Base-by-base conservation (phyloP, 2,888 invertebrate species). In the Zaprionus obscuricornis region DNA sequence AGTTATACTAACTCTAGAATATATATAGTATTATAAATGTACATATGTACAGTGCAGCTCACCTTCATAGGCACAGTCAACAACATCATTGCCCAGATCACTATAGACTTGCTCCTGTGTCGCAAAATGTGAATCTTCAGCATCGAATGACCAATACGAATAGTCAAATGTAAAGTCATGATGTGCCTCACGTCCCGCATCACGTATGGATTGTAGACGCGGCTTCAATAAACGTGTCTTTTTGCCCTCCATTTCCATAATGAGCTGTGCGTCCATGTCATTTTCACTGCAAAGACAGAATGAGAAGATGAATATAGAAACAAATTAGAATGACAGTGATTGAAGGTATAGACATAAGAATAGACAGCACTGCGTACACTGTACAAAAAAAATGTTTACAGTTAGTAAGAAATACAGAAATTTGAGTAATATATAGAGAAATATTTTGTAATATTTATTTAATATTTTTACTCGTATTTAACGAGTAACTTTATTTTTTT, bases 81-180 rank as follows among this genome's bases (percentile, higher is more conserved):
- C 93, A 43, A 95, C 94, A 90, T 94, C 94, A 67, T 92, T 93
- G 67, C 94, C 94, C 74, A 95, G 91, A 91, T 94, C 94, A 70
- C 92, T 91, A 88, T 93, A 94, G 47, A 95, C 95, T 92, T 94
- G 93, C 87, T 96, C 96, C 90, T 97, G 96, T 6, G 95, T 93
- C 26, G 95, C 94, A 90, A 94, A 96, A 88, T 95, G 93, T 8
- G 90, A 89, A 86, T 95, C 95, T 11, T 91, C 91, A 31, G 92
- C 89, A 87, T 95, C 94, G 89, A 92, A 95, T 45, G 96, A 96
- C 96, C 96, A 96, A 88, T 96, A 96, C 0, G 96, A 96, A 89
- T 95, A 94, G 91, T 96, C 96, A 90, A 96, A 96, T 54, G 96
- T 96, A 89, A 96, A 97, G 90, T 96, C 96, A 89, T 96, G 96